These are phyloP conservation scores for Acanthococcus lagerstroemiae DNA, from an alignment of 2,888 invertebrate species.

Conservation along the genomic window DNA sequence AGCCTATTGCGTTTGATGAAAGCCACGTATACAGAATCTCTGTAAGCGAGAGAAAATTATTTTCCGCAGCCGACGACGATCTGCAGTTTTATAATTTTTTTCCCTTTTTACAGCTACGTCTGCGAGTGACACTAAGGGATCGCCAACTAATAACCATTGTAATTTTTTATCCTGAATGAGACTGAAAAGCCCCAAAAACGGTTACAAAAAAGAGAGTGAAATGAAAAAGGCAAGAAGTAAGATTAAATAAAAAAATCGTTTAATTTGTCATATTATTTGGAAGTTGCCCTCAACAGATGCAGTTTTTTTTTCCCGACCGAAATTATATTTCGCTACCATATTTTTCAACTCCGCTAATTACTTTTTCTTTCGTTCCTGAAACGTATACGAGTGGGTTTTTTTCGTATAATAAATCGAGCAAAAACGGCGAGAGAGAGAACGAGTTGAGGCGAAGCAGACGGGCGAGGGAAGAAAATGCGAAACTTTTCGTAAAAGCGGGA, in stretches of 20 bases:
- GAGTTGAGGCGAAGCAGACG: neutral
- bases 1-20: too few species aligned
- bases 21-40: too few species aligned
- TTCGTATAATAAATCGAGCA: conserved; percentile 22
- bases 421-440: conserved; percentile 4
- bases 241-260: conserved; percentile 18
- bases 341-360: conserved; percentile 27
- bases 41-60: too few species aligned
- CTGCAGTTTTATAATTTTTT: neutral
- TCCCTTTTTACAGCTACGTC: neutral
- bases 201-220: neutral
- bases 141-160: conserved; percentile 2
- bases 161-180: neutral
- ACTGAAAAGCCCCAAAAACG: neutral
- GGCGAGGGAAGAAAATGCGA: conserved; percentile 18
- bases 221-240: conserved; percentile 3
- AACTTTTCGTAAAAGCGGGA: conserved; percentile 27
- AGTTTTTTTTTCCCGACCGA: neutral
- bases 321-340: conserved; percentile 27
- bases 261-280: conserved; percentile 26
- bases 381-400: conserved; percentile 1
- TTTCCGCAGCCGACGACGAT: too few species aligned
- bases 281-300: conserved; percentile 28
- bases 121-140: conserved; percentile 12
- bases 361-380: conserved; percentile 27